Base-by-base conservation (phyloP, 2,888 invertebrate genomes). In the Trissoscelio sp. region DNA sequence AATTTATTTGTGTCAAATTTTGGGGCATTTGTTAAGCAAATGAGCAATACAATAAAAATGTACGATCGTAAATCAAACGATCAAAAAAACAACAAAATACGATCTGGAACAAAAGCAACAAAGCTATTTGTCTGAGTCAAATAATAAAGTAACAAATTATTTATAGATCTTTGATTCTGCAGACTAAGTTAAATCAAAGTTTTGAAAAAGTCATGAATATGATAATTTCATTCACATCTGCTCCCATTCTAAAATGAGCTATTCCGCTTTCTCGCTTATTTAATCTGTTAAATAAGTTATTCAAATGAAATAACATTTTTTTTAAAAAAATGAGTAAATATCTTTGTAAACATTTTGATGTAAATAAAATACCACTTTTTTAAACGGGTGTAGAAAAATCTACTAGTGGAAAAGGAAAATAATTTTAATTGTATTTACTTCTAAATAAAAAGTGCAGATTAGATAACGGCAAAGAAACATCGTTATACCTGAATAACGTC, bases 381-480 rank as follows among this genome's bases (percentile, higher is more conserved):
- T n/a, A n/a, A n/a, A n/a, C n/a, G n/a, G n/a, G n/a, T n/a, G 28
- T 3, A 44, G 6, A 28, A 44, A 14, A 60, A 14, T 9, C 24
- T 53, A 9, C 12, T 3, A 2, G 16, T 42, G 37, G 22, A 62
- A 53, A 51, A 39, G 46, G 24, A 22, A 44, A 31, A 22, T 20
- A 55, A 69, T 55, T 62, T n/a, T 9, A 37, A 42, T 70, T 51
- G 14, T 64, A 48, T 48, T 78, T 44, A 28, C 46, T 16, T 46
- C 53, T 34, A 77, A 67, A 73, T 34, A 72, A 51, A 53, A 46
- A 51, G 57, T 42, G 58, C 58, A 53, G 55, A 73, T 73, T 79
- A 73, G 73, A 73, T 79, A 79, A 79, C 31, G 14, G 16, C 16
- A 31, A 11, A 42, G 44, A 73, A 44, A 72, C 42, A 57, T 31